phyloP scores from a whole-genome alignment of 2,888 invertebrate species.

The Emesis russula region DNA sequence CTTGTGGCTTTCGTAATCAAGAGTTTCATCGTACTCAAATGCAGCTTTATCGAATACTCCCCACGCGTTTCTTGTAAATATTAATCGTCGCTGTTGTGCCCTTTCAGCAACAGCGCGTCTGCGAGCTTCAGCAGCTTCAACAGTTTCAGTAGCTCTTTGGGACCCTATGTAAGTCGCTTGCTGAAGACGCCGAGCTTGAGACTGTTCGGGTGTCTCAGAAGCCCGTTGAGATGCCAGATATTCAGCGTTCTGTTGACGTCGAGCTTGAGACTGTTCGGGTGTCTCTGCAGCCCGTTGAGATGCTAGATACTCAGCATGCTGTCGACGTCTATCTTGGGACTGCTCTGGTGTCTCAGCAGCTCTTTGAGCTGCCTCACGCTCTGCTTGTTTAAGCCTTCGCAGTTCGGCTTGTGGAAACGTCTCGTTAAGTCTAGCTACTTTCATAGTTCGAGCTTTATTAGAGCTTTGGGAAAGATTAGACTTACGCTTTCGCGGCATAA shows the following conservation, averaged over 20 bases:
- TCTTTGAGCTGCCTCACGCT: slow-evolving; percentile 74
- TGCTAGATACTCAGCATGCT: slow-evolving; percentile 80
- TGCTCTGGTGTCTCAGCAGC: slow-evolving; percentile 72
- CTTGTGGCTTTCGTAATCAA: neutral
- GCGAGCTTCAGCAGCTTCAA: slow-evolving; percentile 81
- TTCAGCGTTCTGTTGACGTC: slow-evolving; percentile 77
- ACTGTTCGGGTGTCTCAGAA: slow-evolving; percentile 77
- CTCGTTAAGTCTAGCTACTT: slow-evolving; percentile 1
- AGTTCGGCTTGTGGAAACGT: slow-evolving; percentile 17
- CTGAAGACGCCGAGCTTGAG: slow-evolving; percentile 69
- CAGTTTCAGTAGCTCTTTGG: slow-evolving; percentile 79
- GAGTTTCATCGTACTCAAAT: slow-evolving; percentile 54
- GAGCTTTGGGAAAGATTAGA: slow-evolving; percentile 74
- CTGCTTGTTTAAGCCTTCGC: slow-evolving; percentile 67
- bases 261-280: slow-evolving; percentile 71
- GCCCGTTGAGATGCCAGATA: slow-evolving; percentile 57
- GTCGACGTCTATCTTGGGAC: slow-evolving; percentile 77
- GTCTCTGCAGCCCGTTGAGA: slow-evolving; percentile 79
- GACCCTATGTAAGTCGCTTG: slow-evolving; percentile 75
- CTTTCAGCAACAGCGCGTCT: slow-evolving; percentile 84
- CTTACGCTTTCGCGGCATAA: slow-evolving; percentile 72
- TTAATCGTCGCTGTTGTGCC: slow-evolving; percentile 77
- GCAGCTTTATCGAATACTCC: slow-evolving; percentile 81
- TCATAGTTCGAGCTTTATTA: slow-evolving; percentile 59
- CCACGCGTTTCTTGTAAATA: slow-evolving; percentile 83